These are phyloP conservation scores for Sebastes jordani DNA, from an alignment of 2,797 vertebrate genomes.

Conservation along the genomic window DNA sequence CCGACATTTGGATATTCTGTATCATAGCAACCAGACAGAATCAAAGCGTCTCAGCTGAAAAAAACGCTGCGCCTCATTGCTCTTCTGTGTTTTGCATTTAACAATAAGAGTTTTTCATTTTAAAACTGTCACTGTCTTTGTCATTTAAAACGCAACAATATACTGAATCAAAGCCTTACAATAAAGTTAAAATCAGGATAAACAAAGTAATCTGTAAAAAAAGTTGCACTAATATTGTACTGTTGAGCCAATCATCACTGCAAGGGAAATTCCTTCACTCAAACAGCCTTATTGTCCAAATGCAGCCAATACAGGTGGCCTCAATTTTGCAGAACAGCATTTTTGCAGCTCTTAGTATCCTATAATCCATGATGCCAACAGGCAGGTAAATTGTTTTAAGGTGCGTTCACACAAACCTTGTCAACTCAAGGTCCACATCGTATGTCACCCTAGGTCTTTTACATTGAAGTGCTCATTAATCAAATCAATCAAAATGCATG, in stretches of 20 bases:
- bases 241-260: not conserved
- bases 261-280: too few relatives aligned
- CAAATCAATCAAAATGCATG: not conserved
- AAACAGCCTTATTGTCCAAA: not conserved
- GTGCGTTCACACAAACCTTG: rapidly evolving
- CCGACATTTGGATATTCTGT: rapidly evolving
- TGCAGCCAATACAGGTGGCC: not conserved
- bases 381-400: not conserved
- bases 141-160: too few relatives aligned
- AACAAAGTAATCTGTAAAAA: not conserved
- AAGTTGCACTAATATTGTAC: not conserved
- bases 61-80: too few relatives aligned
- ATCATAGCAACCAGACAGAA: too few relatives aligned
- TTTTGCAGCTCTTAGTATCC: not conserved
- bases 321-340: not conserved
- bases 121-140: too few relatives aligned
- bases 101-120: too few relatives aligned
- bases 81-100: too few relatives aligned
- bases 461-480: not conserved
- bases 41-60: too few relatives aligned
- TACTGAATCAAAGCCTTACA: too few relatives aligned
- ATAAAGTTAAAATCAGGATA: too few relatives aligned
- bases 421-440: not conserved
- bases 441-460: not conserved
- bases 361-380: not conserved